A percentile compares a stretch with the other conserved stretches of the same genome.
phyloP scores from a whole-genome alignment of 2,888 invertebrate genomes.

The Leucophenga montana region DNA sequence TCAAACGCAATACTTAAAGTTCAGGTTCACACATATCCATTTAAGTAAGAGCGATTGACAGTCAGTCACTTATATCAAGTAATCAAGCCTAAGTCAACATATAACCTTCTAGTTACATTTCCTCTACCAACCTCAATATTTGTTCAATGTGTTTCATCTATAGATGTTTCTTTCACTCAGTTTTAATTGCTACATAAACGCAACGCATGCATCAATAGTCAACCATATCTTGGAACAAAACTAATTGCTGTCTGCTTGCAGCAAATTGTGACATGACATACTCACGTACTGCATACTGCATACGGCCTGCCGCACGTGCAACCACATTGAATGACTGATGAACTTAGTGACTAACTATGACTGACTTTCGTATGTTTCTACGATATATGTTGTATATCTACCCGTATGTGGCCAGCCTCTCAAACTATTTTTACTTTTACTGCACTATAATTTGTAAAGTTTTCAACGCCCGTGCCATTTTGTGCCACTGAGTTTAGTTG shows the following conservation, averaged over 20 bases:
- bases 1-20: too few relatives aligned
- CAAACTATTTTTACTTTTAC: too few relatives aligned
- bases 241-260: conserved; percentile 13
- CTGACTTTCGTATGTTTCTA: background rate
- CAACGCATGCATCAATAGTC: background rate
- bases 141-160: too few relatives aligned
- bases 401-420: too few relatives aligned
- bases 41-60: too few relatives aligned
- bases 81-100: too few relatives aligned
- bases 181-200: conserved; percentile 14
- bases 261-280: background rate
- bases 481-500: background rate
- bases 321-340: background rate
- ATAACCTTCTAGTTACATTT: too few relatives aligned
- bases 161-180: background rate
- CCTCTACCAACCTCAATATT: too few relatives aligned
- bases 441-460: conserved; percentile 19
- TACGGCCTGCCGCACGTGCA: background rate
- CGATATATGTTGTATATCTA: too few relatives aligned
- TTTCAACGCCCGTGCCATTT: background rate
- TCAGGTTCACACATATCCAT: too few relatives aligned
- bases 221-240: background rate
- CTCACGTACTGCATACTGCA: background rate
- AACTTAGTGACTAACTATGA: background rate
- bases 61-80: too few relatives aligned